phyloP scores from a whole-genome alignment of 2,888 invertebrate species.

The Danaus chrysippus region DNA sequence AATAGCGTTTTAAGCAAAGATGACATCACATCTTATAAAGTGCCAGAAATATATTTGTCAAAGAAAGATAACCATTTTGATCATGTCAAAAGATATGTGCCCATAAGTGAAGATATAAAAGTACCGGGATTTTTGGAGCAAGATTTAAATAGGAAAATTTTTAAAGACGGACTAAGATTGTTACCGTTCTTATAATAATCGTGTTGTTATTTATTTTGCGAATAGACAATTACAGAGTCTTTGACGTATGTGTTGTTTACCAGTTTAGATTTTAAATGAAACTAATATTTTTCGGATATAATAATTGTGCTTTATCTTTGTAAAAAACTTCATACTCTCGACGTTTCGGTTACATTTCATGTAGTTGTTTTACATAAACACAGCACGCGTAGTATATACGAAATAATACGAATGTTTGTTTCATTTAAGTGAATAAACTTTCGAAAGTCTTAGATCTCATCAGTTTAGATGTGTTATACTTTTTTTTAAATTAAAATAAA shows the following conservation, averaged over 20 bases:
- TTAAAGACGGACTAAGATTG: slow-evolving; percentile 14
- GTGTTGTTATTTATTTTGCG: background rate
- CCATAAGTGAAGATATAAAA: slow-evolving; percentile 35
- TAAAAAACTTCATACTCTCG: too few relatives aligned
- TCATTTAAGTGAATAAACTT: too few relatives aligned
- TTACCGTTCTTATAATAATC: background rate
- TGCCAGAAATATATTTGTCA: slow-evolving; percentile 1
- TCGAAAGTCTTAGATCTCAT: too few relatives aligned
- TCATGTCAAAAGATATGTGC: slow-evolving; percentile 28
- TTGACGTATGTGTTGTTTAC: background rate
- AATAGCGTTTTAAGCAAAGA: background rate
- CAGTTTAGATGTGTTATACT: too few relatives aligned
- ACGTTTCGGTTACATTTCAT: too few relatives aligned
- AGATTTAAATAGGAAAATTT: slow-evolving; percentile 13
- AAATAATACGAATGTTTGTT: too few relatives aligned
- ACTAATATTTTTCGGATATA: background rate
- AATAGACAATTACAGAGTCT: background rate
- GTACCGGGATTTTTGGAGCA: slow-evolving; percentile 17
- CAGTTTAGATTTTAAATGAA: too few relatives aligned
- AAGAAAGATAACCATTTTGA: slow-evolving; percentile 2
- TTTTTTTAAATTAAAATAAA: too few relatives aligned
- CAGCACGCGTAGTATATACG: too few relatives aligned
- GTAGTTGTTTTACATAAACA: too few relatives aligned
- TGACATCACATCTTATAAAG: slow-evolving; percentile 1
- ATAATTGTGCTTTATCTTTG: too few relatives aligned